Conservation (phyloP, 2,797 vertebrate genomes). For the Falco concolor region DNA sequence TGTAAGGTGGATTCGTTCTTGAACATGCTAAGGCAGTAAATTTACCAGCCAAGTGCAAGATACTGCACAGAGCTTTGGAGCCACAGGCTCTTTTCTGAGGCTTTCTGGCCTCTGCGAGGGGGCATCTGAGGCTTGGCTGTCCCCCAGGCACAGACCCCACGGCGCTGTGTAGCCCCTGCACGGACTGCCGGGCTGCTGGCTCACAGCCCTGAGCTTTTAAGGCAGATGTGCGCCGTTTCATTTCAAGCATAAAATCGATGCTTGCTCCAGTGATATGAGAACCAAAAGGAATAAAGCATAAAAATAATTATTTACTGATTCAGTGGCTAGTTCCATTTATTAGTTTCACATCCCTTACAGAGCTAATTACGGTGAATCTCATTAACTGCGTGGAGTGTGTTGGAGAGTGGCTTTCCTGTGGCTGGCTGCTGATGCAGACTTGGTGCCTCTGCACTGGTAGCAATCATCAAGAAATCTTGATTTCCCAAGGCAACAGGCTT, state of each 20-base stretch:
- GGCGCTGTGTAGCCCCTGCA: neutral
- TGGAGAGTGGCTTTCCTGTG: neutral
- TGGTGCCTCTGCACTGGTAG: neutral
- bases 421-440: neutral
- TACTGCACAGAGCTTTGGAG: neutral
- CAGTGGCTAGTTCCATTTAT: neutral
- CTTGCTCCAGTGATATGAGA: neutral
- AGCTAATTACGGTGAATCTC: conserved; percentile 4
- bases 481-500: neutral
- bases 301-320: neutral
- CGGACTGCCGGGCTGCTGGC: neutral
- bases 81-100: neutral
- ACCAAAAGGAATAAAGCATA: neutral
- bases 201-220: neutral
- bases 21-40: neutral
- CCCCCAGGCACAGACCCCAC: neutral
- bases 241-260: neutral
- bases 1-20: neutral
- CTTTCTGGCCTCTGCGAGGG: neutral
- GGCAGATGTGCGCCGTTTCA: neutral
- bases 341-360: neutral
- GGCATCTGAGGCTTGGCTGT: neutral
- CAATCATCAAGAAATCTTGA: neutral
- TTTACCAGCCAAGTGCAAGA: neutral
- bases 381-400: neutral